These are phyloP conservation scores for Cephus sareptanus DNA, from an alignment of 2,888 invertebrate genomes.

Conservation along the genomic window DNA sequence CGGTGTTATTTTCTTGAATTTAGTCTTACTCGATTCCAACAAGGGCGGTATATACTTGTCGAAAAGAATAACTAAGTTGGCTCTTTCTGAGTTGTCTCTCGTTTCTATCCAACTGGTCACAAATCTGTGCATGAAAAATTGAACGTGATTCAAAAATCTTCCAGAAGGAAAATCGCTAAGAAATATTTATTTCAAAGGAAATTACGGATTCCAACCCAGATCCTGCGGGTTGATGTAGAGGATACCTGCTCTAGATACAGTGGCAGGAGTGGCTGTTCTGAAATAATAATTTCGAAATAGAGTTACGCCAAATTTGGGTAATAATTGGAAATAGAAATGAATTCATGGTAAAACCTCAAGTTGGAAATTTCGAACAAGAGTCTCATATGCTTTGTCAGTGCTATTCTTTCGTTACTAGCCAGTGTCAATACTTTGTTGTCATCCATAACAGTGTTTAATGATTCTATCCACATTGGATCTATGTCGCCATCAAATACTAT, in stretches of 20 bases:
- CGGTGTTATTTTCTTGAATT: slow-evolving; percentile 91
- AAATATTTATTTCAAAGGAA: slow-evolving; percentile 32
- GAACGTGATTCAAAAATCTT: slow-evolving; percentile 1
- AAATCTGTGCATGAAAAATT: slow-evolving; percentile 69
- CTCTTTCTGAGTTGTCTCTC: slow-evolving; percentile 78
- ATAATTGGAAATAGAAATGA: background rate
- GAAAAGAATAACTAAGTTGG: slow-evolving; percentile 86
- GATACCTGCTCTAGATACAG: slow-evolving; percentile 94
- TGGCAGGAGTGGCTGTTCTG: slow-evolving; percentile 93
- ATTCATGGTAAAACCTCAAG: slow-evolving; percentile 63
- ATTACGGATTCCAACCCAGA: slow-evolving; percentile 94
- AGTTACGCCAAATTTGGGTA: background rate
- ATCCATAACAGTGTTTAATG: slow-evolving; percentile 96
- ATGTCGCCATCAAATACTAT: slow-evolving; percentile 96
- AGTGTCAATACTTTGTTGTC: slow-evolving; percentile 94
- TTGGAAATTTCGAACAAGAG: slow-evolving; percentile 94
- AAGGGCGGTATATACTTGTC: slow-evolving; percentile 92
- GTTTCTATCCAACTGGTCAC: slow-evolving; percentile 91
- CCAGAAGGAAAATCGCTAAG: background rate
- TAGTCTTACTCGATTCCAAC: slow-evolving; percentile 78
- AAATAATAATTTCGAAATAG: slow-evolving; percentile 11
- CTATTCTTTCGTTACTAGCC: slow-evolving; percentile 94
- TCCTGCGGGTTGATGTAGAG: slow-evolving; percentile 94
- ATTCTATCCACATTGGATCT: slow-evolving; percentile 99
- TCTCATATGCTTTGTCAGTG: slow-evolving; percentile 88